Conservation (phyloP, 2,888 invertebrate genomes). For the Tryphoninae sp. region DNA sequence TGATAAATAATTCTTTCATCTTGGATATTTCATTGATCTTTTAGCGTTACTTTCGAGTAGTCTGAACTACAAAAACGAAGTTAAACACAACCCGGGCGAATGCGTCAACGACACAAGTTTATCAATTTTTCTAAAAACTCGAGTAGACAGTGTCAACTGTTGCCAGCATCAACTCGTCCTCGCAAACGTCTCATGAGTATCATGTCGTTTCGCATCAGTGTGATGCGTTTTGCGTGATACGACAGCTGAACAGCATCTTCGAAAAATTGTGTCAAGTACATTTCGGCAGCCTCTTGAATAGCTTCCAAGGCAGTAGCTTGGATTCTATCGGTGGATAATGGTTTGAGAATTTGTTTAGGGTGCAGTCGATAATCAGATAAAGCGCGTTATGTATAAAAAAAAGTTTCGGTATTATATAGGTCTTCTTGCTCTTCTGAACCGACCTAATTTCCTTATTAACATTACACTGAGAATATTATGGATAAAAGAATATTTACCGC, state of each 20-base stretch:
- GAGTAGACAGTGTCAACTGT: conserved; percentile 66
- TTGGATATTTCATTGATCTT: no score
- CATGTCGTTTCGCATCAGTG: conserved; percentile 82
- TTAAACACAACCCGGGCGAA: no score
- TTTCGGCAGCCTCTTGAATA: conserved; percentile 82
- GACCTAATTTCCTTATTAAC: no score
- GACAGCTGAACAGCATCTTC: conserved; percentile 81
- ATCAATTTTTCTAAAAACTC: not conserved
- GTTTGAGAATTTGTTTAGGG: not conserved
- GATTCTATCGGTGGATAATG: conserved; percentile 70
- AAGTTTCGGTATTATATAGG: no score
- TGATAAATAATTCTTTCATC: no score
- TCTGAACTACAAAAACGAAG: no score
- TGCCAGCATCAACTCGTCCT: conserved; percentile 79
- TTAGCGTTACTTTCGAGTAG: no score
- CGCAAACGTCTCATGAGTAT: conserved; percentile 80
- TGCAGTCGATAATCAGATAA: no score
- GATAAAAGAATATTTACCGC: conserved; percentile 66
- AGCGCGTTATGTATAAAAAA: no score
- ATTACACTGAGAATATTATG: no score
- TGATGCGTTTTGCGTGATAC: conserved; percentile 81
- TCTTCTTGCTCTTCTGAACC: no score
- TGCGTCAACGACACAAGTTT: not conserved
- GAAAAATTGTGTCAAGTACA: conserved; percentile 82
- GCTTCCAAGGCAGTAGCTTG: conserved; percentile 81